These are phyloP conservation scores for Apis mellifera DNA, from an alignment of 1,140 invertebrate species.

Conservation along the genomic window DNA sequence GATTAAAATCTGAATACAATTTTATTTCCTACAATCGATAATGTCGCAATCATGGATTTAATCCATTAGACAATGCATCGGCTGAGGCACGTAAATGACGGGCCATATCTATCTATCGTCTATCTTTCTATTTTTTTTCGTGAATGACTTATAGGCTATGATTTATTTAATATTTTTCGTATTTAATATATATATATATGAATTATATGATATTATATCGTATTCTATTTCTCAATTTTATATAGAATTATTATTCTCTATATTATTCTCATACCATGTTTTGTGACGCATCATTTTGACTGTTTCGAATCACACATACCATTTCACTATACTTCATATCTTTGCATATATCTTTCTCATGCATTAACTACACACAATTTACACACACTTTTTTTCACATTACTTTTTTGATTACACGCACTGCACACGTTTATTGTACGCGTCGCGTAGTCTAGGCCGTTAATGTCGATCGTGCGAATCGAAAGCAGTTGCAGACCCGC, in stretches of 20 bases:
- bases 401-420: neutral
- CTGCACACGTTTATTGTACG: neutral
- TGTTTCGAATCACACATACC: neutral
- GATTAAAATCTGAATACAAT: neutral
- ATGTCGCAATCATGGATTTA: too few relatives aligned
- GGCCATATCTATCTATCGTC: neutral
- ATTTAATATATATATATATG: too few relatives aligned
- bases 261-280: neutral
- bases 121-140: neutral
- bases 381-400: neutral
- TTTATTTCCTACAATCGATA: neutral
- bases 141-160: neutral
- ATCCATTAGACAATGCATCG: neutral
- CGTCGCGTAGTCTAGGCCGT: neutral
- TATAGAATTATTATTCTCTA: too few relatives aligned
- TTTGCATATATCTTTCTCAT: neutral
- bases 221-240: too few relatives aligned
- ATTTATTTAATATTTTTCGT: too few relatives aligned
- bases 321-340: neutral
- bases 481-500: neutral
- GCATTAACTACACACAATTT: neutral
- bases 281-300: neutral
- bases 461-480: conserved; percentile 21
- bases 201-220: too few relatives aligned
- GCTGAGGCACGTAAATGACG: neutral